Evolutionary conservation across 2,888 invertebrate species (phyloP).

Genomic region (Aelia acuminata): DNA sequence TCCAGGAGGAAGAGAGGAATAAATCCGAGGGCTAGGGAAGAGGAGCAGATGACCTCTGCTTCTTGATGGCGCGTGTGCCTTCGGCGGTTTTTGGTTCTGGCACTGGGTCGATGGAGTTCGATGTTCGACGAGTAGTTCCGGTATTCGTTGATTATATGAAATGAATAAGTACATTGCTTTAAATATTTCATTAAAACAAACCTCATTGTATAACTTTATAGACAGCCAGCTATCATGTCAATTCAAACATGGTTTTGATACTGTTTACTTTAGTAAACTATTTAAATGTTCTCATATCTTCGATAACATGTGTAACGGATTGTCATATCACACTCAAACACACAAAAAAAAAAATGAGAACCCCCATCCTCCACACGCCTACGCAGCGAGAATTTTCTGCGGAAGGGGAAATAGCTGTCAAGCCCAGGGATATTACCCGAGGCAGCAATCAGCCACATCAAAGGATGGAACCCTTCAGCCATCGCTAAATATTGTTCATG

Average conservation of each 20-base stretch:
- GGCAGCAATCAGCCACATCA: constrained; percentile 14
- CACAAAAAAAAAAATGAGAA: too few relatives aligned
- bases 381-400: background rate
- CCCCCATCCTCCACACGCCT: background rate
- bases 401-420: constrained; percentile 13
- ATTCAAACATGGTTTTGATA: too few relatives aligned
- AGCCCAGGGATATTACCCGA: background rate
- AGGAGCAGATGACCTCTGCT: constrained; percentile 3
- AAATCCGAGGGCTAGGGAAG: background rate
- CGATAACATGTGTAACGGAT: too few relatives aligned
- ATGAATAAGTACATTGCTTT: too few relatives aligned
- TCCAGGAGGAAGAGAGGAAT: background rate
- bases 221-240: too few relatives aligned
- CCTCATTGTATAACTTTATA: too few relatives aligned
- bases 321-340: too few relatives aligned
- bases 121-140: background rate
- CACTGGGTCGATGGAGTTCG: background rate
- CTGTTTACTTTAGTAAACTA: too few relatives aligned
- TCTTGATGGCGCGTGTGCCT: background rate
- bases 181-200: too few relatives aligned
- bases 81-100: background rate
- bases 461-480: background rate
- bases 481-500: background rate
- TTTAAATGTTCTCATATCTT: too few relatives aligned
- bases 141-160: too few relatives aligned